These are phyloP conservation scores for Saccostrea cuccullata DNA, from an alignment of 1,140 invertebrate genomes.

Conservation along the genomic window DNA sequence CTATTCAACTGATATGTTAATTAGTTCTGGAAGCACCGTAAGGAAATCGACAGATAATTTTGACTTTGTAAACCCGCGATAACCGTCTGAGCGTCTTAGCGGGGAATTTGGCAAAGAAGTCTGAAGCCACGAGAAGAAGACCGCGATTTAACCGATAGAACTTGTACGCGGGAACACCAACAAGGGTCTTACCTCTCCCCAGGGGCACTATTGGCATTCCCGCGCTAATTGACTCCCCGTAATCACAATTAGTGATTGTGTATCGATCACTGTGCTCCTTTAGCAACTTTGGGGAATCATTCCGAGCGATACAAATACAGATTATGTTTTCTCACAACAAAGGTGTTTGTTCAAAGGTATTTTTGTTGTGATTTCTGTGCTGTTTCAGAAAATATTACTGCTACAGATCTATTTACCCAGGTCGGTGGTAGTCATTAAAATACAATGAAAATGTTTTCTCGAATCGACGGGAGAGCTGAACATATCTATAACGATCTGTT, in stretches of 20 bases:
- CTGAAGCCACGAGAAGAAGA: background rate
- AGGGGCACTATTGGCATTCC: background rate
- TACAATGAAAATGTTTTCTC: conserved; percentile 32
- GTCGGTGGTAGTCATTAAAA: conserved; percentile 28
- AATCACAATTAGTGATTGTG: conserved; percentile 28
- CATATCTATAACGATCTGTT: conserved; percentile 19
- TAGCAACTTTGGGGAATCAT: conserved; percentile 10
- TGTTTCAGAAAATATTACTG: conserved; percentile 30
- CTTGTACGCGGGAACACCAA: background rate
- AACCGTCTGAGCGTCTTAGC: background rate
- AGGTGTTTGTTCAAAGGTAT: conserved; percentile 34
- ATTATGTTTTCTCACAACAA: conserved; percentile 34
- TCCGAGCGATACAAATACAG: background rate
- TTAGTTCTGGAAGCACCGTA: background rate
- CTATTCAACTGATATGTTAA: background rate
- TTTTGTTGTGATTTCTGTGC: conserved; percentile 35
- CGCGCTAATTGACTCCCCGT: conserved; percentile 21
- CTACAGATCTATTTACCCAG: conserved; percentile 26
- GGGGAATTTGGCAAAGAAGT: conserved; percentile 7
- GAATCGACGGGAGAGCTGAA: background rate
- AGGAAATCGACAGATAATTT: conserved; percentile 12
- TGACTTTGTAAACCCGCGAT: conserved; percentile 17
- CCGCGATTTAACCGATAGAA: background rate
- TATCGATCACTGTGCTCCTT: background rate
- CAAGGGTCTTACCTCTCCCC: background rate